These are phyloP conservation scores for Drosophila kurseongensis DNA, from an alignment of 1,140 invertebrate species.

Conservation along the genomic window DNA sequence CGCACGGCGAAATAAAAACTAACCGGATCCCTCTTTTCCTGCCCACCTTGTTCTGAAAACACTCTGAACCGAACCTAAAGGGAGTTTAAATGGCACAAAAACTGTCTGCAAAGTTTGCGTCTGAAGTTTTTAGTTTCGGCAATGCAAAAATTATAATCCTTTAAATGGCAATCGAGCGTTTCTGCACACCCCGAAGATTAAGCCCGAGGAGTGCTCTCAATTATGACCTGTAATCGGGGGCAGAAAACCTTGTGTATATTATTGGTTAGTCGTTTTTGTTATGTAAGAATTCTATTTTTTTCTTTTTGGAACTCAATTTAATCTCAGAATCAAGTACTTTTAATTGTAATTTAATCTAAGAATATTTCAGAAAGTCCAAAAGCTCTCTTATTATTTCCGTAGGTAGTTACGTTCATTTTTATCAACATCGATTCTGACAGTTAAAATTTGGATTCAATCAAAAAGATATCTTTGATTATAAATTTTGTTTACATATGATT, in stretches of 20 bases:
- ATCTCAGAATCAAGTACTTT: too few relatives aligned
- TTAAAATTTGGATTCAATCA: too few relatives aligned
- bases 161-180: conserved; percentile 66
- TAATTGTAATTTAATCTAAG: too few relatives aligned
- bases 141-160: conserved; percentile 77
- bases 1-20: conserved; percentile 65
- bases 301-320: too few relatives aligned
- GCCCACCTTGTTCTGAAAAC: not conserved
- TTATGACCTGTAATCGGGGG: conserved; percentile 15
- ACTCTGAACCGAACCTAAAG: conserved; percentile 11
- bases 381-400: too few relatives aligned
- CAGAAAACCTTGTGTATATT: not conserved
- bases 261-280: too few relatives aligned
- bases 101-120: conserved; percentile 77
- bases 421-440: too few relatives aligned
- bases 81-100: conserved; percentile 68
- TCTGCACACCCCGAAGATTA: conserved; percentile 32
- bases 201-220: conserved; percentile 39
- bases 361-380: too few relatives aligned
- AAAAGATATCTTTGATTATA: too few relatives aligned
- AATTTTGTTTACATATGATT: not conserved
- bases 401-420: too few relatives aligned
- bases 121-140: conserved; percentile 69
- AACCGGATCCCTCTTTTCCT: conserved; percentile 26
- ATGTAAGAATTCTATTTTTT: too few relatives aligned